phyloP scores from a whole-genome alignment of 1,140 invertebrate genomes.

The Mamestra configurata region DNA sequence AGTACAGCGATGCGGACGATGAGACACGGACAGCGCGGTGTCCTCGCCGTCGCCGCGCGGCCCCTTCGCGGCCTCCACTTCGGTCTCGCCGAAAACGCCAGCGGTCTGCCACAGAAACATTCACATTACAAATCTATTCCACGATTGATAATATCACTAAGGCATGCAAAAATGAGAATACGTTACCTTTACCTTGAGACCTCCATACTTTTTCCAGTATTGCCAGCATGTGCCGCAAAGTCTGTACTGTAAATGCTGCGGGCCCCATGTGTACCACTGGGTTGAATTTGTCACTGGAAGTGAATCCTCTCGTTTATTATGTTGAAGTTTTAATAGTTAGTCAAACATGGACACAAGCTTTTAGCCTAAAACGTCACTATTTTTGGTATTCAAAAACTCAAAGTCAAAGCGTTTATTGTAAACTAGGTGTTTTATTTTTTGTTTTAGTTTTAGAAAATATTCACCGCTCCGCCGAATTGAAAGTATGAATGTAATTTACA shows the following conservation, averaged over 20 bases:
- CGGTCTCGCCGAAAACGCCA: slow-evolving; percentile 83
- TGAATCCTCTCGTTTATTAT: slow-evolving; percentile 32
- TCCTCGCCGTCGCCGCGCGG: slow-evolving; percentile 89
- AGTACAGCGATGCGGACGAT: slow-evolving; percentile 95
- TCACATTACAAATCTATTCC: not conserved
- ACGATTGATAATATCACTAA: slow-evolving; percentile 6
- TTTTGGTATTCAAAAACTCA: too few relatives aligned
- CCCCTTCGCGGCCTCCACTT: slow-evolving; percentile 82
- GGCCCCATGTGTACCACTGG: slow-evolving; percentile 99
- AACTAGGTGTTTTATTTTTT: too few relatives aligned
- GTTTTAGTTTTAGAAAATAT: too few relatives aligned
- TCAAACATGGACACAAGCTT: too few relatives aligned
- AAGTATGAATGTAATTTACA: too few relatives aligned
- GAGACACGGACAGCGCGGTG: slow-evolving; percentile 87
- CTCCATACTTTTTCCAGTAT: slow-evolving; percentile 99
- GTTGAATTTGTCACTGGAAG: slow-evolving; percentile 91
- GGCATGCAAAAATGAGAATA: slow-evolving; percentile 7
- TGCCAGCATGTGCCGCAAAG: slow-evolving; percentile 98
- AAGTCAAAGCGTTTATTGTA: too few relatives aligned
- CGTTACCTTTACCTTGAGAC: slow-evolving; percentile 91
- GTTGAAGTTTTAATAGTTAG: not conserved
- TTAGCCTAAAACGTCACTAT: too few relatives aligned
- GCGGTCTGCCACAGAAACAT: slow-evolving; percentile 67
- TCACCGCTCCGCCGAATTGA: too few relatives aligned
- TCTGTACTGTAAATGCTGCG: slow-evolving; percentile 95